These are phyloP conservation scores for Micrastur ruficollis DNA, from an alignment of 2,797 vertebrate genomes.

Conservation along the genomic window DNA sequence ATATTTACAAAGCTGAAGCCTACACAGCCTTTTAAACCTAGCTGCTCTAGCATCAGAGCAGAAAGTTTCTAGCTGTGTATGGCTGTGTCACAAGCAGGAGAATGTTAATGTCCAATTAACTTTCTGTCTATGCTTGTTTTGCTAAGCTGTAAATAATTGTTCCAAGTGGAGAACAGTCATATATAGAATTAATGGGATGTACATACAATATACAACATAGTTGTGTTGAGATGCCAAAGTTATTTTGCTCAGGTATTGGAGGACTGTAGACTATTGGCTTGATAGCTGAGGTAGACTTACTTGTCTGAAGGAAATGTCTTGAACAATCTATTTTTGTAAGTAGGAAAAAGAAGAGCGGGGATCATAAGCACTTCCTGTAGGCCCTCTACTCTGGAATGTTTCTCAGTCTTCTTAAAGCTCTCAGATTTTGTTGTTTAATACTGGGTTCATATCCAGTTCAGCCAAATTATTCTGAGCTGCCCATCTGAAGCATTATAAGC, in stretches of 20 bases:
- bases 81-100: background rate
- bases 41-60: background rate
- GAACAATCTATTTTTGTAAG: background rate
- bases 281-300: background rate
- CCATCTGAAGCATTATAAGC: background rate
- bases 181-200: background rate
- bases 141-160: background rate
- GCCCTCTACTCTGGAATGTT: background rate
- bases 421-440: background rate
- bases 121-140: background rate
- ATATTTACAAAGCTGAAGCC: background rate
- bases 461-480: background rate
- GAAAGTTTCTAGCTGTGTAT: background rate
- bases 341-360: background rate
- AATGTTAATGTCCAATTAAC: background rate
- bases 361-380: background rate
- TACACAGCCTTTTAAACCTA: background rate
- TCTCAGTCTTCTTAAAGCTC: background rate
- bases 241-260: background rate
- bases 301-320: background rate
- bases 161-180: background rate
- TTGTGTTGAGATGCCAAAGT: background rate
- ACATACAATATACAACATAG: background rate
- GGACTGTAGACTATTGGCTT: background rate
- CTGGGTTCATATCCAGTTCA: background rate